These are phyloP conservation scores for Pediacus dermestoides DNA, from an alignment of 2,888 invertebrate genomes.

Conservation along the genomic window DNA sequence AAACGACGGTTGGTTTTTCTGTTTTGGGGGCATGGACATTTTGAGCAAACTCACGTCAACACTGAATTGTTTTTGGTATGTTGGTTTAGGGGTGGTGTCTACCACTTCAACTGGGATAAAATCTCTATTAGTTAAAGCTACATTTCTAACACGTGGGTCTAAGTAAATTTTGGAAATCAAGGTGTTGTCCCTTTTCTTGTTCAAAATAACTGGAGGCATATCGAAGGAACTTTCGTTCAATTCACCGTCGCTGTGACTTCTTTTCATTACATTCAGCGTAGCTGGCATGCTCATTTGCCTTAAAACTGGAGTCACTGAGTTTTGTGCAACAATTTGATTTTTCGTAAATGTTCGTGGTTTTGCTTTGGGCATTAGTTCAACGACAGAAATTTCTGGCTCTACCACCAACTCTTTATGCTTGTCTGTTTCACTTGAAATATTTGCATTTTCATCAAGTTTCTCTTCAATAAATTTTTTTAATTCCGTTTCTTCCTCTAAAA, in stretches of 20 bases:
- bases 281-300: too few species aligned
- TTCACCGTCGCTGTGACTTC: constrained; percentile 28
- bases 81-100: constrained; percentile 3
- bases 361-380: not conserved
- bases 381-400: constrained; percentile 13
- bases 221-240: constrained; percentile 23
- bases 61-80: constrained; percentile 22
- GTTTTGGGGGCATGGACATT: not conserved
- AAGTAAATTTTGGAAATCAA: constrained; percentile 37
- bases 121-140: constrained; percentile 32
- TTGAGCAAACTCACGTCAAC: constrained; percentile 13
- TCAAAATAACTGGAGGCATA: constrained; percentile 23
- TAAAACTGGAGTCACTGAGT: not conserved
- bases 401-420: constrained; percentile 15
- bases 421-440: constrained; percentile 11
- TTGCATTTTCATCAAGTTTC: constrained; percentile 4
- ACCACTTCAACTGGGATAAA: constrained; percentile 20
- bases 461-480: not conserved
- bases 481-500: constrained; percentile 1
- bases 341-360: not conserved
- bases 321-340: not conserved
- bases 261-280: constrained; percentile 10
- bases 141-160: constrained; percentile 32
- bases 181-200: constrained; percentile 36
- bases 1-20: not conserved